These are phyloP conservation scores for Chloroceryle amazona DNA, from an alignment of 2,797 vertebrate species.

Conservation along the genomic window DNA sequence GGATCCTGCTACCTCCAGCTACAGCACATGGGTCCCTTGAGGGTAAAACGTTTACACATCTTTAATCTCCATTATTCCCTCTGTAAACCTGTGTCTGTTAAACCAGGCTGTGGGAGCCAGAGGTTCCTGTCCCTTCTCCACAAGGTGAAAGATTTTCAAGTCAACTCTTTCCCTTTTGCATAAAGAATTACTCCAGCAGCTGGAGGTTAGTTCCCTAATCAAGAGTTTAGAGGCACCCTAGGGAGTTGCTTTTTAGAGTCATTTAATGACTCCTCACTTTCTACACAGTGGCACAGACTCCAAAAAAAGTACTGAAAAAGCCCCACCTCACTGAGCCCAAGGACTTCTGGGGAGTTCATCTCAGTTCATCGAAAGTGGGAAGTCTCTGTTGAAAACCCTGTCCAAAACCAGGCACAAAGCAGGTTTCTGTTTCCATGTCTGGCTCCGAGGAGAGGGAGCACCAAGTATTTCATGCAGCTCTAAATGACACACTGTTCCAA, in stretches of 20 bases:
- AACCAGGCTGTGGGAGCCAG: neutral
- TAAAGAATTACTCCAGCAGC: neutral
- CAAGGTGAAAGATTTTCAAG: neutral
- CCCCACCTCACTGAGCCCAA: rapidly evolving
- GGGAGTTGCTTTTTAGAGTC: neutral
- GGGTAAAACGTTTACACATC: neutral
- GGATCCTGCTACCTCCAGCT: neutral
- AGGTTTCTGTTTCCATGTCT: neutral
- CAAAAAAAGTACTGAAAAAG: neutral
- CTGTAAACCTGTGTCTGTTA: neutral
- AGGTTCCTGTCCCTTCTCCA: neutral
- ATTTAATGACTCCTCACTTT: neutral
- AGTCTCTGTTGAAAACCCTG: neutral
- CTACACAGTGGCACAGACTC: neutral
- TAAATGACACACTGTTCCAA: conserved; percentile 27
- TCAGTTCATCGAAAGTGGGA: neutral
- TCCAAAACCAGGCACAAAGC: neutral
- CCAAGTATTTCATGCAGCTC: neutral
- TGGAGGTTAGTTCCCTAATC: neutral
- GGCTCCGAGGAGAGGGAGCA: rapidly evolving
- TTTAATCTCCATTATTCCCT: neutral
- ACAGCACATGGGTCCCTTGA: rapidly evolving
- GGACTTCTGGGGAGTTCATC: neutral
- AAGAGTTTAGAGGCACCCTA: neutral
- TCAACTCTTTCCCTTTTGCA: neutral